A percentile compares a stretch with the other conserved stretches of the same genome.
Evolutionary conservation across 2,113 vertebrate genomes (phyloP).

Genomic region (Tyto alba): DNA sequence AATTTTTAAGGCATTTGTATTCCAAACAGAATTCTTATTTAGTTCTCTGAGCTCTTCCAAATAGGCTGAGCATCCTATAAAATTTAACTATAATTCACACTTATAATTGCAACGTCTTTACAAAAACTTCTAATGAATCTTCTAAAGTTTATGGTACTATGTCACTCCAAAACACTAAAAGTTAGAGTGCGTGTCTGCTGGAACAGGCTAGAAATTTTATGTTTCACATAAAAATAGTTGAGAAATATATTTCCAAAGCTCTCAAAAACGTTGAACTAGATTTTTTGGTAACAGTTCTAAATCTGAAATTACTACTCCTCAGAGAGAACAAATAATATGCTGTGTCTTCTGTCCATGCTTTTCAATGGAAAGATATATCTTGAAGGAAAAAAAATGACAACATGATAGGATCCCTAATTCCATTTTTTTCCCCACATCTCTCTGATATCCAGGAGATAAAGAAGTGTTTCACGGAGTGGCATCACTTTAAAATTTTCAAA

Average conservation of each 20-base stretch:
- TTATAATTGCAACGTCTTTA: not conserved
- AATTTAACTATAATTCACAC: not conserved
- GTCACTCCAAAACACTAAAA: not conserved
- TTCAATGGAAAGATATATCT: not conserved
- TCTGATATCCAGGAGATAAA: not conserved
- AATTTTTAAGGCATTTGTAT: not conserved
- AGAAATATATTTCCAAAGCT: not conserved
- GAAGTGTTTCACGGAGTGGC: not conserved
- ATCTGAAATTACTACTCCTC: not conserved
- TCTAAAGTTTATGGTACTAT: not conserved
- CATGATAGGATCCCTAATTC: not conserved
- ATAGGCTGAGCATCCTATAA: not conserved
- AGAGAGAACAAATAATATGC: not conserved
- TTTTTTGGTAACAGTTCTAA: not conserved
- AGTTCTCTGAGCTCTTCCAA: not conserved
- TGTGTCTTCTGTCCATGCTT: not conserved
- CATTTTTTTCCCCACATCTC: not conserved
- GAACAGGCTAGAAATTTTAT: not conserved
- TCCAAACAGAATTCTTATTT: not conserved
- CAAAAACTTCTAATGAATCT: not conserved
- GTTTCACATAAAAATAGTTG: not conserved
- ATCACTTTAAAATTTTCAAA: not conserved
- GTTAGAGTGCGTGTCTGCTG: not conserved
- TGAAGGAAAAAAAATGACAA: not conserved
- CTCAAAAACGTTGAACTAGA: not conserved